phyloP scores from a whole-genome alignment of 2,888 invertebrate species.

The Eupithecia centaureata region DNA sequence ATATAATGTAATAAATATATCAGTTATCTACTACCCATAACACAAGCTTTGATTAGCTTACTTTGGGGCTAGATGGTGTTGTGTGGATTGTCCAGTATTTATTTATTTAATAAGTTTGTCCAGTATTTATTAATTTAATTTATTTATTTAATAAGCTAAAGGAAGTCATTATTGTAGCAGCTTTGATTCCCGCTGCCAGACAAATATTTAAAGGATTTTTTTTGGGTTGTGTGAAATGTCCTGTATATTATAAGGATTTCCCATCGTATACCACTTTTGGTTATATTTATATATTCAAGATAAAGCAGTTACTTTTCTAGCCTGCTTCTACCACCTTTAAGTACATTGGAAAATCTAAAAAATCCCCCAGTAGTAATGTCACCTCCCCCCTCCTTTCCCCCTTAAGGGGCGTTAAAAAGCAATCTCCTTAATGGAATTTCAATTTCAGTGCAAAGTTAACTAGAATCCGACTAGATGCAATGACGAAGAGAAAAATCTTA shows the following conservation, averaged over 20 bases:
- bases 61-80: no score
- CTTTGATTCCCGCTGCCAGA: background rate
- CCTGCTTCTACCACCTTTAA: background rate
- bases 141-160: no score
- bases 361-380: slow-evolving; percentile 27
- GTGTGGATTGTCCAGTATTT: no score
- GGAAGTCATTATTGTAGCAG: background rate
- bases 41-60: no score
- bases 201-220: background rate
- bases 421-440: slow-evolving; percentile 83
- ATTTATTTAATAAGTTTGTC: no score
- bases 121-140: no score
- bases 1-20: no score
- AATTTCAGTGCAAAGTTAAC: slow-evolving; percentile 79
- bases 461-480: slow-evolving; percentile 73
- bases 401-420: slow-evolving; percentile 73
- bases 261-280: background rate
- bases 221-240: background rate
- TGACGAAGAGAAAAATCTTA: slow-evolving; percentile 42
- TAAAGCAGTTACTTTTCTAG: background rate
- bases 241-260: background rate
- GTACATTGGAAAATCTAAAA: slow-evolving; percentile 23
- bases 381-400: slow-evolving; percentile 37
- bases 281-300: background rate
- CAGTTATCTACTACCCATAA: no score